These are phyloP conservation scores for Tethea ocularis DNA, from an alignment of 2,888 invertebrate species.

Conservation along the genomic window DNA sequence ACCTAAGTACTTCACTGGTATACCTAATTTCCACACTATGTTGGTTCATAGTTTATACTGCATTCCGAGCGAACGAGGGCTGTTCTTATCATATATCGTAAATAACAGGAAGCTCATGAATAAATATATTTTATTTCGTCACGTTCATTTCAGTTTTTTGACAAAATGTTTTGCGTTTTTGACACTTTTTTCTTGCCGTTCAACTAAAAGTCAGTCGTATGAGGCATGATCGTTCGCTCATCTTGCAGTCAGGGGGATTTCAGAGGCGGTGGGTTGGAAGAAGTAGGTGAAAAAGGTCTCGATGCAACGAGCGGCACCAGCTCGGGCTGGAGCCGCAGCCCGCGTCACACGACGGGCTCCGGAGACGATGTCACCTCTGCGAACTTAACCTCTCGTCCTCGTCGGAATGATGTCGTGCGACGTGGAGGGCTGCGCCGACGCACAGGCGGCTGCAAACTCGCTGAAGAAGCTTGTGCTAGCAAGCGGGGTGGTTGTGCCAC, in stretches of 20 bases:
- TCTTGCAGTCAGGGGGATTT: conserved; percentile 59
- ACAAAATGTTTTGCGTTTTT: conserved; percentile 13
- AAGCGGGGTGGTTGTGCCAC: conserved; percentile 57
- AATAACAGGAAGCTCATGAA: conserved; percentile 45
- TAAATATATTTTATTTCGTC: conserved; percentile 27
- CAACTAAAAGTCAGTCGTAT: conserved; percentile 70
- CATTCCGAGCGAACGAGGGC: conserved; percentile 51
- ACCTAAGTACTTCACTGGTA: conserved; percentile 17
- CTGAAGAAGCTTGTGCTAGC: conserved; percentile 72
- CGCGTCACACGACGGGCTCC: conserved; percentile 77
- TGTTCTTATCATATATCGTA: conserved; percentile 36
- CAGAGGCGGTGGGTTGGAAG: conserved; percentile 36
- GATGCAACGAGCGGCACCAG: conserved; percentile 78
- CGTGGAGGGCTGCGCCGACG: conserved; percentile 66
- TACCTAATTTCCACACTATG: conserved; percentile 27
- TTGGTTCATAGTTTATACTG: conserved; percentile 18
- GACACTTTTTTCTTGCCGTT: not conserved
- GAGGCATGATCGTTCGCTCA: conserved; percentile 58
- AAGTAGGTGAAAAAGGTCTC: conserved; percentile 41
- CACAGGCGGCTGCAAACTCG: conserved; percentile 72
- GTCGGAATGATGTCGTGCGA: conserved; percentile 74
- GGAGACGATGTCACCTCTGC: conserved; percentile 62
- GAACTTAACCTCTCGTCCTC: conserved; percentile 81
- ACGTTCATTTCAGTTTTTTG: not conserved
- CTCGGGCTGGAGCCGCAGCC: conserved; percentile 81